Evolutionary conservation across 2,113 vertebrate genomes (phyloP), one percentile per base, ranked within the genome.

Genomic region (Neolamprologus falcicula): DNA sequence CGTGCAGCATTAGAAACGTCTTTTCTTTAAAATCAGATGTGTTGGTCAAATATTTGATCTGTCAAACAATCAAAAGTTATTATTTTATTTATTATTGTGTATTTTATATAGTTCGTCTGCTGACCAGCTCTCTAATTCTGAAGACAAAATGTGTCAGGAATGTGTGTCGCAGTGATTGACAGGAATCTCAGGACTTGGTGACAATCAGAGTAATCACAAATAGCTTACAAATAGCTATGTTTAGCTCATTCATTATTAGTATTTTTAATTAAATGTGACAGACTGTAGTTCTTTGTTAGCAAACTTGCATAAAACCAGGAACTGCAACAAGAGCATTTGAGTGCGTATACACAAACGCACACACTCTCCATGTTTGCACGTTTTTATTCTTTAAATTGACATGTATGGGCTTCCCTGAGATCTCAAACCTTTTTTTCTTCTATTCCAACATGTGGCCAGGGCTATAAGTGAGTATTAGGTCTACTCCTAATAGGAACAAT

Each of bases 281-380:
- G 40, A 2, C 24, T 76, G 40, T 47, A 47, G 14, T 76, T 47
- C 42, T 16, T 28, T 73, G 68, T 73, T 16, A 26, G 40, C 40
- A 73, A 26, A 45, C 19, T 26, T 45, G 37, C 68, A 45, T 45
- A 26, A 45, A 73, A 73, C 21, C 6, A 6, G 68, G 21, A 42
- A 9, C 6, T 73, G 68, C 37, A 73, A 26, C 37, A 24, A 26
- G 8, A 45, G 14, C 12, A 45, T 26, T 42, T 45, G 40, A 73
- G 21, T 26, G 8, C 0, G 3, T 24, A 1, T 42, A 42, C 13
- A 71, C 37, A 71, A 24, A 71, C 1, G 0, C n/a, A 4, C 5
- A 24, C n/a, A 16, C 7, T 14, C 12, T 6, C 35, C 35, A 45
- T 24, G 37, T 42, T 73, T 73, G 13, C 21, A 73, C 1, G 3